phyloP scores from a whole-genome alignment of 2,113 vertebrate species.

The Barnardius zonarius region DNA sequence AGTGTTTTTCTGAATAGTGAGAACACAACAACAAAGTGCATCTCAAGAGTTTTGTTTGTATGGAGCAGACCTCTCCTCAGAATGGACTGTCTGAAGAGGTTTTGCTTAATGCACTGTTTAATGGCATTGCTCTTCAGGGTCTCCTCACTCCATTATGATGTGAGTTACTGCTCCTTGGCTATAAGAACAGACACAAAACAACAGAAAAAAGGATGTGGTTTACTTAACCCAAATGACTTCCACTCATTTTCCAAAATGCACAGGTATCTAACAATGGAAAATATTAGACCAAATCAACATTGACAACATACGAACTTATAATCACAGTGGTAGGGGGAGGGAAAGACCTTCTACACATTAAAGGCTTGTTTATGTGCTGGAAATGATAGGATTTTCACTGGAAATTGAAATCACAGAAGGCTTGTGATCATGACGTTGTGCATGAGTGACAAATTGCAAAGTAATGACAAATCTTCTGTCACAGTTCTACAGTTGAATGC shows the following conservation, averaged over 20 bases:
- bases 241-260: not conserved
- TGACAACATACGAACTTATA: not conserved
- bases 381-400: not conserved
- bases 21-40: constrained; percentile 61
- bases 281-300: not conserved
- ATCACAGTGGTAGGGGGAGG: not conserved
- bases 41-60: constrained; percentile 68
- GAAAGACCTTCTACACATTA: not conserved
- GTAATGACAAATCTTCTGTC: not conserved
- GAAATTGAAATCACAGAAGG: not conserved
- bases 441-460: not conserved
- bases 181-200: constrained; percentile 30
- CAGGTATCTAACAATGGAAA: not conserved
- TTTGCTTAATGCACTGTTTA: constrained; percentile 68
- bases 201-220: not conserved
- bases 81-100: constrained; percentile 50
- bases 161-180: not conserved
- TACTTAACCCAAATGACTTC: constrained; percentile 25
- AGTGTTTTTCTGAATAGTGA: constrained; percentile 39
- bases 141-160: constrained; percentile 20
- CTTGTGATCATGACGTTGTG: not conserved
- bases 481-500: not conserved
- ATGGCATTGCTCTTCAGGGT: constrained; percentile 53
- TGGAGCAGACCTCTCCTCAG: constrained; percentile 47
- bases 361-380: not conserved